phyloP scores from a whole-genome alignment of 1,140 invertebrate genomes.

The Ostrea edulis region DNA sequence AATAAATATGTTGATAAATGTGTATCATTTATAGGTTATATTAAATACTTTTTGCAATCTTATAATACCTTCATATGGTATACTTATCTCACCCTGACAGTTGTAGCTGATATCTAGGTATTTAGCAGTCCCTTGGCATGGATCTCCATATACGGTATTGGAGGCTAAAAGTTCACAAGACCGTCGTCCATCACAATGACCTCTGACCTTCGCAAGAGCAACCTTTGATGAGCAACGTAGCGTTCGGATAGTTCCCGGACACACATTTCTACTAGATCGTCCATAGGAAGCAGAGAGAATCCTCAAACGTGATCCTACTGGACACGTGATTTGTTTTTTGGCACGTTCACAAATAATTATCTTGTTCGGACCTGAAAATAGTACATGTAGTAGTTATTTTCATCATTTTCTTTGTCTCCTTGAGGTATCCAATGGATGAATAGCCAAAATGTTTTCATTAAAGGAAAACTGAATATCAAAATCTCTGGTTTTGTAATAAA shows the following conservation, averaged over 20 bases:
- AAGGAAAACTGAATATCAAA: no score
- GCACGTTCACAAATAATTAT: neutral
- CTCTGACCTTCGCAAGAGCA: conserved; percentile 19
- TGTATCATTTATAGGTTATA: neutral
- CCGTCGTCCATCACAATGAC: conserved; percentile 32
- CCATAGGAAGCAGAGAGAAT: neutral
- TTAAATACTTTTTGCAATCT: neutral
- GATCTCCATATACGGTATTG: conserved; percentile 48
- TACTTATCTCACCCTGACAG: conserved; percentile 8
- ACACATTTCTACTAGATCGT: neutral
- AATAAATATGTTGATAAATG: neutral
- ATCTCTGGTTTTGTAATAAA: no score
- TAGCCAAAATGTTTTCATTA: no score
- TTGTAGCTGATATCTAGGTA: conserved; percentile 44
- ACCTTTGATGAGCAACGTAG: neutral
- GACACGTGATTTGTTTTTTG: neutral
- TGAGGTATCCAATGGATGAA: no score
- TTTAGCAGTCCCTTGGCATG: conserved; percentile 42
- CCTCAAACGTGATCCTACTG: neutral
- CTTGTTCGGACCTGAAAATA: neutral
- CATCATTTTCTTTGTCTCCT: no score
- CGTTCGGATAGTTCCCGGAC: neutral
- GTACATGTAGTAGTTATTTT: no score
- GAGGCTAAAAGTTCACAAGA: conserved; percentile 27
- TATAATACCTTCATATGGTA: neutral